A percentile compares a stretch with the other conserved stretches of the same genome.
Evolutionary conservation across 2,797 vertebrate genomes (phyloP).

Genomic region (Pogoniulus pusillus): DNA sequence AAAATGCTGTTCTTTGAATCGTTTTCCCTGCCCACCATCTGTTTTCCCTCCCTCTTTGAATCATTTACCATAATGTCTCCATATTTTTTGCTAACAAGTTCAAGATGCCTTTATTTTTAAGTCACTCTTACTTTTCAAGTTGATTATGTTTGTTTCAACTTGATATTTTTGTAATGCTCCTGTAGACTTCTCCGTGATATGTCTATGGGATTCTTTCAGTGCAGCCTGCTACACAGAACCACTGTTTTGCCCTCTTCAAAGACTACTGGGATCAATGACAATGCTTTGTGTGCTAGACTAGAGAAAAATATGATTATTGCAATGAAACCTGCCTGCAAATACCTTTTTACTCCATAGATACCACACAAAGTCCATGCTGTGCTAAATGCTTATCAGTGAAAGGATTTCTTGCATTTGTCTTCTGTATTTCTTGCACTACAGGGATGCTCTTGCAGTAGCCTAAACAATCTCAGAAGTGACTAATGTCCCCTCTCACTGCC

Average conservation of each 20-base stretch:
- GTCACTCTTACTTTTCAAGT: neutral
- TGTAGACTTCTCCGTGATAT: neutral
- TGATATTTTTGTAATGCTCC: neutral
- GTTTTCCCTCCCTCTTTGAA: neutral
- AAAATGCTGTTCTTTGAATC: conserved; percentile 16
- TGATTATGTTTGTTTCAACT: no score
- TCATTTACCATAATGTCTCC: neutral
- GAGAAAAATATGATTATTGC: neutral
- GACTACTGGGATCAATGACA: neutral
- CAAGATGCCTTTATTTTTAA: conserved; percentile 6
- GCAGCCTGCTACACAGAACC: neutral
- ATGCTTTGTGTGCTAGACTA: neutral
- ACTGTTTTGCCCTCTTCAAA: neutral
- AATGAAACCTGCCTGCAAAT: neutral
- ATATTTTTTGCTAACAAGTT: conserved; percentile 2
- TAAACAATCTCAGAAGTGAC: neutral
- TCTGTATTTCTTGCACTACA: neutral
- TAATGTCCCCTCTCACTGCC: neutral
- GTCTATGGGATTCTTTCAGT: neutral
- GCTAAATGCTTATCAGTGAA: neutral
- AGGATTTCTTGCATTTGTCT: neutral
- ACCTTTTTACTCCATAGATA: neutral
- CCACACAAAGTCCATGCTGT: neutral
- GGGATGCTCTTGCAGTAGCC: neutral
- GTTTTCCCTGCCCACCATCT: conserved; percentile 1